These are phyloP conservation scores for Microdon myrmicae DNA, from an alignment of 2,888 invertebrate species.

Conservation along the genomic window DNA sequence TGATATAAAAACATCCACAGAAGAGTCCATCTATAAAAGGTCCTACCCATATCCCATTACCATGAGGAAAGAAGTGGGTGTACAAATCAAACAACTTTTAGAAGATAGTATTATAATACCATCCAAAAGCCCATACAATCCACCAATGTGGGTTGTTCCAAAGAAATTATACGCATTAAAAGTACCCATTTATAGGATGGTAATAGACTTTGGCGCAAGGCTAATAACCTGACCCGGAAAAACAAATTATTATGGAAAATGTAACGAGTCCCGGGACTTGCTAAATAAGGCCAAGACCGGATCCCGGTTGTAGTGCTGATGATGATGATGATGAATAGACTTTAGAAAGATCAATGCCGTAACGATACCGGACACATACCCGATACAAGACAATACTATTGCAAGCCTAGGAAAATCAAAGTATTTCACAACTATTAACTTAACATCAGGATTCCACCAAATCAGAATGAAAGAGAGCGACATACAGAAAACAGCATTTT, in stretches of 20 bases:
- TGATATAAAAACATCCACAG: constrained; percentile 18
- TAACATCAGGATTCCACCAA: constrained; percentile 25
- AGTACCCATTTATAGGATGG: not conserved
- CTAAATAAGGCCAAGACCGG: too few species aligned
- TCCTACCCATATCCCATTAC: constrained; percentile 11
- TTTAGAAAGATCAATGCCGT: too few species aligned
- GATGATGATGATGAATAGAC: too few species aligned
- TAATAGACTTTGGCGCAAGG: not conserved
- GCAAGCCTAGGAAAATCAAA: constrained; percentile 16
- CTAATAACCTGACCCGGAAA: too few species aligned
- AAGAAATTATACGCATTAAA: not conserved
- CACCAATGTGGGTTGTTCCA: not conserved
- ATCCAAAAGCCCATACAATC: not conserved
- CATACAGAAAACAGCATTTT: too few species aligned
- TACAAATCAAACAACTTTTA: constrained; percentile 2
- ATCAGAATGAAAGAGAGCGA: too few species aligned
- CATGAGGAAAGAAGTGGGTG: constrained; percentile 10
- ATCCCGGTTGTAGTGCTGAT: too few species aligned
- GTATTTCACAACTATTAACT: constrained; percentile 22
- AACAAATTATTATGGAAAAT: too few species aligned
- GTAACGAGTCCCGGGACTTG: too few species aligned
- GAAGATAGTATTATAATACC: not conserved
- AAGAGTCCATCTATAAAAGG: not conserved
- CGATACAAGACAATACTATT: not conserved
- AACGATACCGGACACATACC: not conserved